A percentile compares a stretch with the other conserved stretches of the same genome.
Evolutionary conservation across 2,113 vertebrate genomes (phyloP).

Genomic region (Marmota monax): DNA sequence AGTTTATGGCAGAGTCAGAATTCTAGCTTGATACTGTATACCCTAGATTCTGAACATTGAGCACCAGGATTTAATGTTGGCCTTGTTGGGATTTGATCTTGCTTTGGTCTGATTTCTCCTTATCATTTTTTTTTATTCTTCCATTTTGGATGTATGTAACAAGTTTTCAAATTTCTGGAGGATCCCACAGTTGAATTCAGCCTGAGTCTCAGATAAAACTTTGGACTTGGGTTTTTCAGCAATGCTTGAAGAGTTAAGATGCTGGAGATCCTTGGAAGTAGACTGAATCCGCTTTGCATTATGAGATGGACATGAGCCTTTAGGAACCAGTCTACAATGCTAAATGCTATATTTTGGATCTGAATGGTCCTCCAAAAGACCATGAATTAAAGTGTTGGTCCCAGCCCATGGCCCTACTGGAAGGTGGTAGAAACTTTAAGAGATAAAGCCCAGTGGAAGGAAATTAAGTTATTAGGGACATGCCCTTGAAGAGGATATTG

Average conservation of each 20-base stretch:
- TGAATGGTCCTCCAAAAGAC: not conserved
- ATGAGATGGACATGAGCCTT: not conserved
- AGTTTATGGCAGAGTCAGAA: not conserved
- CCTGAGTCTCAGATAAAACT: not conserved
- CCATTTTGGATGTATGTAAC: not conserved
- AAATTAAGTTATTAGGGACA: not conserved
- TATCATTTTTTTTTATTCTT: not conserved
- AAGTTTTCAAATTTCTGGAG: not conserved
- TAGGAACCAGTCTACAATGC: not conserved
- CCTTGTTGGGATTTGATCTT: not conserved
- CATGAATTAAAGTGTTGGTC: not conserved
- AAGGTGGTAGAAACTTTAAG: not conserved
- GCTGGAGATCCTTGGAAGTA: not conserved
- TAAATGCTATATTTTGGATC: not conserved
- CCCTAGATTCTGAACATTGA: not conserved
- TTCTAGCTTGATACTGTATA: too few species aligned
- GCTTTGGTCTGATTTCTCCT: not conserved
- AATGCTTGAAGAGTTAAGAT: not conserved
- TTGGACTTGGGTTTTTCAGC: not conserved
- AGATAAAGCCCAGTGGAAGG: not conserved
- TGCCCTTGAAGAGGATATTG: not conserved
- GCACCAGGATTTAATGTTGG: not conserved
- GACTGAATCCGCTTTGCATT: not conserved
- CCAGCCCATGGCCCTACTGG: too few species aligned
- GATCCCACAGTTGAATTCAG: not conserved